Evolutionary conservation across 2,797 vertebrate genomes (phyloP), one percentile per base, ranked within the genome.

Genomic region (Cyclopterus lumpus): DNA sequence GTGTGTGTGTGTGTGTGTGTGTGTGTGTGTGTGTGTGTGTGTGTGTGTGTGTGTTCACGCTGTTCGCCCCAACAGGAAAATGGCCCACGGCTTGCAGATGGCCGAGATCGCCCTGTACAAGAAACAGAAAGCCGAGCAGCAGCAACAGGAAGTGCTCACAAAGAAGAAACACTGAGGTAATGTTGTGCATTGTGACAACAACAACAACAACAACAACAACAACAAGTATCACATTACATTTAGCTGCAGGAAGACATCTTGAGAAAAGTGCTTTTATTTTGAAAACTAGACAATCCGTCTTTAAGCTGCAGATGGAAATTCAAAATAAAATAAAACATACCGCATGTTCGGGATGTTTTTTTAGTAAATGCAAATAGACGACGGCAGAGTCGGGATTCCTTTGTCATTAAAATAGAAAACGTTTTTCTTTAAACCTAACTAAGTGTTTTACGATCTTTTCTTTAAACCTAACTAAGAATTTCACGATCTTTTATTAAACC

Each of bases 101-200:
- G 94, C 94, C 71, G 96, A 97, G 89, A 96, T 96, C 83, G 87
- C 93, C 89, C 93, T 94, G 84, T 94, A 94, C 94, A 95, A 96
- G 93, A 95, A 94, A 92, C 92, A 88, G 93, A 96, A 96, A 95
- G 94, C 94, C 46, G 93, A 95, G 93, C 94, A 91, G 88, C 93
- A 93, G 72, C 86, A 84, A 74, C 94, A 95, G 87, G 94, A 95
- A 89, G 86, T 86, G 90, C 93, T 95, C 86, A 88, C 93, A 93
- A 94, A 93, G 94, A 95, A 94, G 91, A 96, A 96, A 89, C 94
- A 93, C 86, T 95, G 95, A 96, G 95, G 94, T 96, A 96, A 94
- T 93, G 91, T 93, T 93, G 94, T 94, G 92, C 89, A 88, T 91
- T 90, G 75, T 88, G 6, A 0, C 15, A 90, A 93, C 10, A 28